A percentile compares a stretch with the other conserved stretches of the same genome.
Evolutionary conservation across 2,797 vertebrate species (phyloP).

Genomic region (Antrozous pallidus): DNA sequence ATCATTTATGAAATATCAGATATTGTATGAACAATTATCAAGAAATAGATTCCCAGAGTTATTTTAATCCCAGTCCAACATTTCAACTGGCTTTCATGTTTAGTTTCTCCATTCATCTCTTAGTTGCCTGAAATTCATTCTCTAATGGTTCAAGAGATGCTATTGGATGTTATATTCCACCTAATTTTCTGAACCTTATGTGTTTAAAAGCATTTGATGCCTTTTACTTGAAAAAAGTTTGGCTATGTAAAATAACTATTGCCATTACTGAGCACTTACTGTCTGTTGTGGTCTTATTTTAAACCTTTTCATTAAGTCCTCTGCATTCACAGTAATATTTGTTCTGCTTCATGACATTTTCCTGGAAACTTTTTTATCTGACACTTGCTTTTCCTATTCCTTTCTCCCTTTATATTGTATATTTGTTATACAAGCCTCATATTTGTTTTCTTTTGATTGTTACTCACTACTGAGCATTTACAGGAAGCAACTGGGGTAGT

Average conservation of each 20-base stretch:
- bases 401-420: neutral
- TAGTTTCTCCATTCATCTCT: neutral
- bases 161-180: neutral
- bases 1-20: neutral
- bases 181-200: neutral
- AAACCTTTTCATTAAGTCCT: conserved; percentile 1
- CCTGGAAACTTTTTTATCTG: neutral
- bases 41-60: neutral
- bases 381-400: neutral
- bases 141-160: neutral
- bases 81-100: neutral
- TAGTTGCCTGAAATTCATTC: conserved; percentile 1
- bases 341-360: neutral
- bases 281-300: neutral
- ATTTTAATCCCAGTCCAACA: neutral
- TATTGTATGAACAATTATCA: neutral
- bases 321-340: conserved; percentile 23
- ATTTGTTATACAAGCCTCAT: neutral
- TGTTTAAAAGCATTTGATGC: conserved; percentile 12
- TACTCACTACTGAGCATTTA: neutral
- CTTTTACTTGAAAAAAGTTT: conserved; percentile 35
- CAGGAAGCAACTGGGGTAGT: neutral
- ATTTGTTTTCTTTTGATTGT: conserved; percentile 36
- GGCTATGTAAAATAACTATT: neutral
- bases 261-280: neutral